Evolutionary conservation across 2,888 invertebrate genomes (phyloP).

Genomic region (Sialis fuliginosa): DNA sequence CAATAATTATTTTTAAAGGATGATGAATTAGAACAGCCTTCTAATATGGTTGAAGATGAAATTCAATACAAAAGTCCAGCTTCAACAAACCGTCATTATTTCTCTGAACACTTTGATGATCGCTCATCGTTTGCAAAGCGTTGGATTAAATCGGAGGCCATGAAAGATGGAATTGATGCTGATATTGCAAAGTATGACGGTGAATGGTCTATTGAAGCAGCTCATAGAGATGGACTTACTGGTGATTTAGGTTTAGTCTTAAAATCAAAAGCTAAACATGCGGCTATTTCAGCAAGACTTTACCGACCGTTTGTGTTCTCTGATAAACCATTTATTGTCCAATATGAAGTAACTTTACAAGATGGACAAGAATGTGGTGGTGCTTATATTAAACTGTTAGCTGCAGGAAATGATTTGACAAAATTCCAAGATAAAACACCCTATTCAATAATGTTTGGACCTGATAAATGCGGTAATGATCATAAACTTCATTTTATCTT

Average conservation of each 20-base stretch:
- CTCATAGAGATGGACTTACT: slow-evolving; percentile 56
- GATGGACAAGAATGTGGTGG: slow-evolving; percentile 98
- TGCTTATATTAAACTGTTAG: slow-evolving; percentile 87
- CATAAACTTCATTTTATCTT: slow-evolving; percentile 89
- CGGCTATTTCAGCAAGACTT: slow-evolving; percentile 73
- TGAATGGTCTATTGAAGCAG: slow-evolving; percentile 55
- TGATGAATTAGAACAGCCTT: slow-evolving; percentile 11
- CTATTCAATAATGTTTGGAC: slow-evolving; percentile 99
- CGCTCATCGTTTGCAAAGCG: slow-evolving; percentile 46
- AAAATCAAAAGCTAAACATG: slow-evolving; percentile 90
- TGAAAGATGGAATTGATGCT: slow-evolving; percentile 75
- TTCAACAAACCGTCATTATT: slow-evolving; percentile 41
- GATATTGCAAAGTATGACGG: slow-evolving; percentile 93
- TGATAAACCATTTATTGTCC: slow-evolving; percentile 70
- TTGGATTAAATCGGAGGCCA: slow-evolving; percentile 82
- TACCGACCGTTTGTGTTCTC: slow-evolving; percentile 66
- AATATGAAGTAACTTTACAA: slow-evolving; percentile 86
- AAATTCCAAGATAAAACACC: slow-evolving; percentile 90
- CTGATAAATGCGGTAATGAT: slow-evolving; percentile 96
- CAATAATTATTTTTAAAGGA: background rate
- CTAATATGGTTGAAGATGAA: slow-evolving; percentile 25
- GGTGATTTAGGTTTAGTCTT: slow-evolving; percentile 79
- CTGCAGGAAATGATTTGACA: slow-evolving; percentile 57
- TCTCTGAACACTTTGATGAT: slow-evolving; percentile 81
- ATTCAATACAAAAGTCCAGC: slow-evolving; percentile 54